phyloP scores from a whole-genome alignment of 2,113 vertebrate species.

The Chelonoidis abingdonii region DNA sequence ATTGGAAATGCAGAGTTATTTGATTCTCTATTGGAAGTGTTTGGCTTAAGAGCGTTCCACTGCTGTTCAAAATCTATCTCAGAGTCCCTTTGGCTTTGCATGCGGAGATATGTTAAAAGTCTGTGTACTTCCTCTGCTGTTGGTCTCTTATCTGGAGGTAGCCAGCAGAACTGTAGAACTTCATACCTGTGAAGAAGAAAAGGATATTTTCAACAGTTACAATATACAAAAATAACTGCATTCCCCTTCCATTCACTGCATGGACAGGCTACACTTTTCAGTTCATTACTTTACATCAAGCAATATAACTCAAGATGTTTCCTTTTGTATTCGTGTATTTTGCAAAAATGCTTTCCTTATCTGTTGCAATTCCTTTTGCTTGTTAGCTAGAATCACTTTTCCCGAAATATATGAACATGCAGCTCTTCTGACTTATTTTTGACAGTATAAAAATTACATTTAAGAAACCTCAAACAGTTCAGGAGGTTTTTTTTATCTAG shows the following conservation, averaged over 20 bases:
- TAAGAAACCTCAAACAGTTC: background rate
- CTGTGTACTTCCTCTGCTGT: slow-evolving; percentile 95
- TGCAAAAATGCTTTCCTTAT: background rate
- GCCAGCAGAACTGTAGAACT: slow-evolving; percentile 96
- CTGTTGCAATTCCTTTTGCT: background rate
- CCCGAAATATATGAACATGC: accelerated
- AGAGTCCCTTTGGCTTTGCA: slow-evolving; percentile 94
- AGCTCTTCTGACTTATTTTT: background rate
- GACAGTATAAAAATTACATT: background rate
- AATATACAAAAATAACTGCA: background rate
- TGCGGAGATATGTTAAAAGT: slow-evolving; percentile 92
- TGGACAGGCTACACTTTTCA: background rate
- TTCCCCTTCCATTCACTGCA: background rate
- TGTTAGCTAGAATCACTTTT: background rate
- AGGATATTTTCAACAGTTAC: background rate
- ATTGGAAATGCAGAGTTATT: slow-evolving; percentile 94
- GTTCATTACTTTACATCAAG: background rate
- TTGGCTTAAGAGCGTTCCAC: slow-evolving; percentile 94
- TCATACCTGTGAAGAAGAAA: slow-evolving; percentile 86
- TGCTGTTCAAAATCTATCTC: slow-evolving; percentile 95
- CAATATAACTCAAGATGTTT: background rate
- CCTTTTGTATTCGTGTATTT: background rate
- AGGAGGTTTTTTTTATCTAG: background rate
- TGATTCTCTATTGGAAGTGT: slow-evolving; percentile 82
- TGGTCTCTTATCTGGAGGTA: slow-evolving; percentile 90